Base-by-base conservation (phyloP, 2,797 vertebrate genomes). In the Semotilus atromaculatus region DNA sequence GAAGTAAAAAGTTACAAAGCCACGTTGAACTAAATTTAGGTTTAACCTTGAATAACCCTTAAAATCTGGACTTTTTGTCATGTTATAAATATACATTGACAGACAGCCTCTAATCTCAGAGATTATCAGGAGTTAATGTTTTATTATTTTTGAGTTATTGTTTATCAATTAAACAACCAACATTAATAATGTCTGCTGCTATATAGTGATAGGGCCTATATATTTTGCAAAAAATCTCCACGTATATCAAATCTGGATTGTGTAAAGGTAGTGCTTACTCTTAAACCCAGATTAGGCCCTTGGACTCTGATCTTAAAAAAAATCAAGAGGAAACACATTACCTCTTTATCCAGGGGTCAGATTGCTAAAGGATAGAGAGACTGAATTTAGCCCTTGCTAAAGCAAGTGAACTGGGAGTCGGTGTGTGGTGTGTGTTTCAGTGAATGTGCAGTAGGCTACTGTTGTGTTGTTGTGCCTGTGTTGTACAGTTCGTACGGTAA, bases 401-500 rank as follows among this genome's bases (percentile, higher is more conserved):
- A 66, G 76, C 34, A 80, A 53, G 71, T 62, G 48, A 43, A 16
- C 51, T 29, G 45, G 55, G 79, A 81, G 68, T 68, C 31, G 9
- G 21, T 38, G 53, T 16, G n/a, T 13, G 60, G 23, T 26, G 29
- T 34, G 45, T 83, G 77, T 23, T 58, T 88, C 91, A 93, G 92
- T 93, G 92, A 93, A 92, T 76, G 34, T 23, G 21, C 36, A 60
- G 34, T 9, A 38, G 34, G 34, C 34, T 34, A 36, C 31, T 60
- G 21, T 36, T 60, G 75, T 29, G 34, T 64, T 76, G 85, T 88
- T 86, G 90, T 89, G 91, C 89, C 90, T 84, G 91, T 81, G 51
- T 83, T 85, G 81, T 94, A 93, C 93, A 93, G 94, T 88, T 31
- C 86, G 86, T 90, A 92, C 92, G 91, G 92, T 88, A 86, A 84